Percentiles rank a stretch among this genome's conserved stretches.
Conservation (phyloP, 2,888 invertebrate genomes). For the Phalera bucephala region DNA sequence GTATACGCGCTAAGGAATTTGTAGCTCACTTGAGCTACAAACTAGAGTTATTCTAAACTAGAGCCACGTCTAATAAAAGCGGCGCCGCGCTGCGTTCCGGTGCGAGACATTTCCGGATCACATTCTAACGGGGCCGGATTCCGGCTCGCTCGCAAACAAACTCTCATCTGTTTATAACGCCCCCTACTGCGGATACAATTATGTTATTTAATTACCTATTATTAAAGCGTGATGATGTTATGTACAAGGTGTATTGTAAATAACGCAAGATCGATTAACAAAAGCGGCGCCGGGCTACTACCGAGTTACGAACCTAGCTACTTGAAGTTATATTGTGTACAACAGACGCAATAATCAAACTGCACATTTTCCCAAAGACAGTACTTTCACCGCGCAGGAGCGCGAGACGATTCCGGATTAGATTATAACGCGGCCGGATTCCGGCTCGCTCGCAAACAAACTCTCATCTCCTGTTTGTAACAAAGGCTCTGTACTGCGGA, state of each 20-base stretch:
- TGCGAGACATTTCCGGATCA: conserved; percentile 31
- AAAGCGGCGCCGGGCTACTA: too few relatives aligned
- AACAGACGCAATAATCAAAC: too few relatives aligned
- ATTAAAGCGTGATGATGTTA: too few relatives aligned
- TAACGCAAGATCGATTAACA: too few relatives aligned
- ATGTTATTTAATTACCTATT: too few relatives aligned
- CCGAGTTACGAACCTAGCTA: too few relatives aligned
- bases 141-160: conserved; percentile 40
- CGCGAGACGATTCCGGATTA: conserved; percentile 31
- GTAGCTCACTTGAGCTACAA: too few relatives aligned
- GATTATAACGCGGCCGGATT: conserved; percentile 36
- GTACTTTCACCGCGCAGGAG: too few relatives aligned
- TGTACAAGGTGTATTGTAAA: too few relatives aligned
- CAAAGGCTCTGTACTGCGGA: conserved; percentile 22
- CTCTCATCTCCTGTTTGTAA: conserved; percentile 44
- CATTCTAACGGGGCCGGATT: conserved; percentile 36
- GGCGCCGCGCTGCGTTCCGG: conserved; percentile 27
- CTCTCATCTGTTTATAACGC: conserved; percentile 41
- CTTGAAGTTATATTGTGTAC: too few relatives aligned
- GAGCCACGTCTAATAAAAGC: conserved; percentile 26
- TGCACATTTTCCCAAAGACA: too few relatives aligned
- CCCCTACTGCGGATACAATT: conserved; percentile 4
- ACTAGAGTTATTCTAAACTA: conserved; percentile 4
- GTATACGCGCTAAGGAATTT: conserved; percentile 1
- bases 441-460: conserved; percentile 40